Base-by-base conservation (phyloP, 2,888 invertebrate genomes). In the Heteromyza rotundicornis region DNA sequence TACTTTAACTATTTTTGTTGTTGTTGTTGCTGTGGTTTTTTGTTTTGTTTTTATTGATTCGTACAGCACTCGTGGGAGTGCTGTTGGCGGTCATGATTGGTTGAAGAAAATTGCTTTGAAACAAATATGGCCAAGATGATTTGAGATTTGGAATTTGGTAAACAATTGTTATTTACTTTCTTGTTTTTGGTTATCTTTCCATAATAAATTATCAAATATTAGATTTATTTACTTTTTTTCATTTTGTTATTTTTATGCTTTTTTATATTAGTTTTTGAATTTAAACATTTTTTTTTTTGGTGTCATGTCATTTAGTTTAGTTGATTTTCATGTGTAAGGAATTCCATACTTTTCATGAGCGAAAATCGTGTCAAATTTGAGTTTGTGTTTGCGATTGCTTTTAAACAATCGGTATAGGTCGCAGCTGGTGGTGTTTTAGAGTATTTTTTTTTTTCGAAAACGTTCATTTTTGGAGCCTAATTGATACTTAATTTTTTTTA, bases 401-500 rank as follows among this genome's bases (percentile, higher is more conserved):
- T 40, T 27, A 27, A 5, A 5, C 27, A 27, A 27, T 10, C 27
- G 10, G 5, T 27, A 7, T 27, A 27, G 7, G 27, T 27, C 27
- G 27, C 27, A 27, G 27, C 27, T 27, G 27, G 40, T 52, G 14
- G 52, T 51, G 47, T 12, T 12, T 47, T 61, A 44, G 51, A 57
- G 56, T 52, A n/a, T 24, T 27, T 22, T n/a, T 20, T 55, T 55
- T 59, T 49, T 47, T 57, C 55, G 57, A 57, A 62, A 59, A 51
- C 59, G 64, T 66, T 64, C 68, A 71, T 73, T 73, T 69, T 68
- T 71, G 72, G 75, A 73, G 70, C 76, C 64, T 70, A 67, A 54
- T 60, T 64, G 60, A 64, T 63, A 20, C 50, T 56, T 60, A 65
- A 56, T 56, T 57, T 60, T 64, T 40, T 49, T 59, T 53, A n/a